Evolutionary conservation across 2,797 vertebrate genomes (phyloP).

Genomic region (Thalassophryne amazonica): DNA sequence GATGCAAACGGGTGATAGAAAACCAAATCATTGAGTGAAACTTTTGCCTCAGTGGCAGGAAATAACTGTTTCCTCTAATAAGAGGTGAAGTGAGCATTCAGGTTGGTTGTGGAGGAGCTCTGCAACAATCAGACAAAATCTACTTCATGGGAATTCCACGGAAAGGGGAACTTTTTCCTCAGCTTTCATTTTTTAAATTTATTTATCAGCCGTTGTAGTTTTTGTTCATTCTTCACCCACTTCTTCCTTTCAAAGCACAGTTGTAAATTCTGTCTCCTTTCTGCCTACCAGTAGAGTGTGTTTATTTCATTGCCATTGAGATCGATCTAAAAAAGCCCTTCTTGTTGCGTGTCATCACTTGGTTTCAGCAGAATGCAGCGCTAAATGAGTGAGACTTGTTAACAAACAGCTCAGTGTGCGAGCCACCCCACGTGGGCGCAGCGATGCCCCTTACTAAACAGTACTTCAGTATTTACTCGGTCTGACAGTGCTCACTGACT

Average conservation of each 20-base stretch:
- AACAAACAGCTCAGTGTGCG: conserved; percentile 31
- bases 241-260: background rate
- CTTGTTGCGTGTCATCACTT: too few relatives aligned
- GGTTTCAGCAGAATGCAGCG: background rate
- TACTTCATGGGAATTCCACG: background rate
- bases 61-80: too few relatives aligned
- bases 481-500: too few relatives aligned
- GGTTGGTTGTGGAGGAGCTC: background rate
- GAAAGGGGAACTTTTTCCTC: conserved; percentile 1
- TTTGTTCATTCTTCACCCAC: background rate
- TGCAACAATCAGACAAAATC: background rate
- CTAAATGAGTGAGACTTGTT: background rate
- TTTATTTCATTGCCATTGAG: too few relatives aligned
- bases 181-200: background rate
- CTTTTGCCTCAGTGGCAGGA: background rate
- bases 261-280: background rate
- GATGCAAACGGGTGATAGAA: background rate
- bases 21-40: background rate
- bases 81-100: background rate
- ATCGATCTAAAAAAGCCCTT: too few relatives aligned
- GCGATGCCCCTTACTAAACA: background rate
- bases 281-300: background rate
- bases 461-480: background rate
- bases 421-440: background rate
- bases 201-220: background rate